Evolutionary conservation across 2,113 vertebrate genomes (phyloP).

Genomic region (Glaucomys volans): DNA sequence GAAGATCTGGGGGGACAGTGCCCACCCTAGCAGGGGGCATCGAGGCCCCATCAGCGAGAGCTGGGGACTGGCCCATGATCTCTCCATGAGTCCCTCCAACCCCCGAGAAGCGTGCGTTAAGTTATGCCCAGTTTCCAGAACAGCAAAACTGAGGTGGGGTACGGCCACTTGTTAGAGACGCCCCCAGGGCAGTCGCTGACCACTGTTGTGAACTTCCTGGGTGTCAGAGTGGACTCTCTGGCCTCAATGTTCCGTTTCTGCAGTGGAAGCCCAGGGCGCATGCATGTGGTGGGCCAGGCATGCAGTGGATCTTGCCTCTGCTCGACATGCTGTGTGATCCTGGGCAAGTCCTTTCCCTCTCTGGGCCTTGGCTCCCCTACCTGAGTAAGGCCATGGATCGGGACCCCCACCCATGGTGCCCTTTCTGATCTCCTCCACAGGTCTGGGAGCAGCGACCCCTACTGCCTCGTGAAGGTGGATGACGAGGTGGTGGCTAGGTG

Average conservation of each 20-base stretch:
- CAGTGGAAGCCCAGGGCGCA: background rate
- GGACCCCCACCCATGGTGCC: background rate
- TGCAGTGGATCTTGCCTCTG: background rate
- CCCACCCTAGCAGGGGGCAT: background rate
- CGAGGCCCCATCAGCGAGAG: background rate
- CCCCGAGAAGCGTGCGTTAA: background rate
- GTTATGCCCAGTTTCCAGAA: background rate
- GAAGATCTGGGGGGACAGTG: background rate
- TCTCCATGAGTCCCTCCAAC: background rate
- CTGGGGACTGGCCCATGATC: background rate
- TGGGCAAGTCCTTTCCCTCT: background rate
- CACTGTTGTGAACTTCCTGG: background rate
- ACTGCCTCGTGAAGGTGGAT: conserved; percentile 95
- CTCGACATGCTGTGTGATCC: background rate
- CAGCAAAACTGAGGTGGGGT: background rate
- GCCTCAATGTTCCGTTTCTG: background rate
- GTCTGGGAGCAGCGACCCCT: conserved; percentile 95
- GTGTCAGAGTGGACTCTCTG: background rate
- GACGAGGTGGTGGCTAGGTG: conserved; percentile 95
- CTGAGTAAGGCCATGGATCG: background rate
- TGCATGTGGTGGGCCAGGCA: rapidly evolving
- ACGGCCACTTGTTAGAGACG: background rate
- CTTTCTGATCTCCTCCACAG: conserved; percentile 76
- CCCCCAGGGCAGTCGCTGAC: rapidly evolving
- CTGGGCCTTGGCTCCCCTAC: background rate